Conservation (phyloP, 1,140 invertebrate species). For the Phocides pigmalion region DNA sequence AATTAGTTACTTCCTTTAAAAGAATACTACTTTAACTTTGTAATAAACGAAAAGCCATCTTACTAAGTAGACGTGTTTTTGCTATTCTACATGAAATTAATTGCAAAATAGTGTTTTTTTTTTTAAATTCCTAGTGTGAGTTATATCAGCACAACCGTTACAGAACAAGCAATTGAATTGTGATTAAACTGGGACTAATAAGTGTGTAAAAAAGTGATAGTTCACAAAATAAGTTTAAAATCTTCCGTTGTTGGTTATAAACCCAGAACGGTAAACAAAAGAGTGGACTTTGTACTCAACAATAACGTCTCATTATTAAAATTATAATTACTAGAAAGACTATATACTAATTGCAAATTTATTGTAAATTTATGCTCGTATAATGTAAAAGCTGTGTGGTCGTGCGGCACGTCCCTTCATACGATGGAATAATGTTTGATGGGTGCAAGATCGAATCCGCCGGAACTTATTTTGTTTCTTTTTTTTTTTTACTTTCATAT, state of each 20-base stretch:
- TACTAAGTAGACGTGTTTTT: background rate
- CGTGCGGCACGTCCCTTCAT: background rate
- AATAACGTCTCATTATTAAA: background rate
- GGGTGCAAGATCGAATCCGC: background rate
- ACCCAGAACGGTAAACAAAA: background rate
- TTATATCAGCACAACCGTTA: background rate
- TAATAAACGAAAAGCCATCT: too few relatives aligned
- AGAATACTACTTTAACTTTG: too few relatives aligned
- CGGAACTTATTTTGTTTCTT: background rate
- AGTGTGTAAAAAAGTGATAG: background rate
- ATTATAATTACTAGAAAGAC: too few relatives aligned
- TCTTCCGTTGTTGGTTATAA: background rate
- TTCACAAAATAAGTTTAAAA: background rate
- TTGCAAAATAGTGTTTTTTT: background rate
- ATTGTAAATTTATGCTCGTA: background rate
- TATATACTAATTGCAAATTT: background rate
- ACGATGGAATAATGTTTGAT: background rate
- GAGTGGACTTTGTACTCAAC: background rate
- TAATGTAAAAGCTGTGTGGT: background rate
- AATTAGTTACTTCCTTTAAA: too few relatives aligned
- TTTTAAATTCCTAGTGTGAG: background rate
- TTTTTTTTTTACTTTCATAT: background rate
- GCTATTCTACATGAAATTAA: background rate
- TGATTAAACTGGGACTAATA: background rate
- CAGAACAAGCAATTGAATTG: background rate